Conservation (phyloP, 2,113 vertebrate species). For the Genyomyrus donnyi region DNA sequence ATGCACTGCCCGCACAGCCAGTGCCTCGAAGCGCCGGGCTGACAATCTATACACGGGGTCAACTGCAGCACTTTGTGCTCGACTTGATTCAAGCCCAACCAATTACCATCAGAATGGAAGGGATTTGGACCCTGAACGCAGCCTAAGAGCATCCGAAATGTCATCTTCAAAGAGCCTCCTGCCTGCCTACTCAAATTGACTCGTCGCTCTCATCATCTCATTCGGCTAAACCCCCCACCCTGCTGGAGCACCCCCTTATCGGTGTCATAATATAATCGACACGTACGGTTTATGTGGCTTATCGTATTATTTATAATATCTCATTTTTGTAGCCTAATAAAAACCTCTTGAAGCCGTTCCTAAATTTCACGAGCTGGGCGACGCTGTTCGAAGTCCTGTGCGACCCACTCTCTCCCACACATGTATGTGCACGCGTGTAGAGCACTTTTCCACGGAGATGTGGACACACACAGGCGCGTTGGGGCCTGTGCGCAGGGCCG, state of each 20-base stretch:
- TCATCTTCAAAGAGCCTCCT: constrained; percentile 7
- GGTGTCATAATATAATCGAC: background rate
- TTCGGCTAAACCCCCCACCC: no score
- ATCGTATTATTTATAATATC: background rate
- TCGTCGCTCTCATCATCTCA: background rate
- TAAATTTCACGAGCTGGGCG: background rate
- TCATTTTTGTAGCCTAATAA: background rate
- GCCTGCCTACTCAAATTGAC: constrained; percentile 8
- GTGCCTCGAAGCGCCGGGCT: background rate
- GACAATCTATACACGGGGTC: background rate
- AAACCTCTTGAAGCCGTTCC: background rate
- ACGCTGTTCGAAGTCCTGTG: background rate
- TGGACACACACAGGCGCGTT: background rate
- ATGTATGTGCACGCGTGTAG: background rate
- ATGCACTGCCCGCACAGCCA: no score
- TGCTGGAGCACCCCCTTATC: background rate
- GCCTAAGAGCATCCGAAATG: constrained; percentile 7
- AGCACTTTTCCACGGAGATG: background rate
- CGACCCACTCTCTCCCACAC: background rate
- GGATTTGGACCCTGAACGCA: background rate
- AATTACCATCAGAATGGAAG: constrained; percentile 6
- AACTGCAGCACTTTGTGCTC: background rate
- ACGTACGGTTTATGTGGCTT: background rate
- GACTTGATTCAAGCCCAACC: constrained; percentile 1
- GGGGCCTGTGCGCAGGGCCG: no score